phyloP scores from a whole-genome alignment of 2,888 invertebrate species.

The Papilio gigon region DNA sequence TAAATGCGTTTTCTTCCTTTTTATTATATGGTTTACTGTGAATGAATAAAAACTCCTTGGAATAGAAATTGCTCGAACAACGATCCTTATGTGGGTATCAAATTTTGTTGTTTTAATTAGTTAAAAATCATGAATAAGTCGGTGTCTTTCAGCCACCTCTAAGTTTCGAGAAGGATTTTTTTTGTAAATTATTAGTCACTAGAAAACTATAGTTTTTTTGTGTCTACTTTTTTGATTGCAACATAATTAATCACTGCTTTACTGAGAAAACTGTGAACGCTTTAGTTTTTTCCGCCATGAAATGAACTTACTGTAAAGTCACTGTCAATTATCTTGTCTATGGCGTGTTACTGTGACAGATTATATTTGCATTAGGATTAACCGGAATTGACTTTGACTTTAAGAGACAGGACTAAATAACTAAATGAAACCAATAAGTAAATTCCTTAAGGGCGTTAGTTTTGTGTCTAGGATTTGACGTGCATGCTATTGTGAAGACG shows the following conservation, averaged over 20 bases:
- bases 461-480: not conserved
- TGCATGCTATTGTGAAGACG: too few species aligned
- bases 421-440: not conserved
- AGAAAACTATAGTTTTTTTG: not conserved
- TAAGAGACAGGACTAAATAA: not conserved
- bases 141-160: not conserved
- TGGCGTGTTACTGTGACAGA: slow-evolving; percentile 21
- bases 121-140: not conserved
- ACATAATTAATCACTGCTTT: slow-evolving; percentile 29
- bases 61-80: too few species aligned
- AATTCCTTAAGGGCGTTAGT: not conserved
- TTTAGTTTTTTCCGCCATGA: slow-evolving; percentile 24
- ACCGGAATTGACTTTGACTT: slow-evolving; percentile 9
- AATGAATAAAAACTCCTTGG: too few species aligned
- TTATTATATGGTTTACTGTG: too few species aligned
- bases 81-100: too few species aligned
- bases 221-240: slow-evolving; percentile 26
- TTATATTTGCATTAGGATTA: slow-evolving; percentile 27
- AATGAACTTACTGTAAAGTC: slow-evolving; percentile 28
- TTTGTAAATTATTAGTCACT: not conserved
- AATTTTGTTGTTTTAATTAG: too few species aligned
- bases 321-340: slow-evolving; percentile 38
- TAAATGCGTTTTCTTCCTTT: too few species aligned
- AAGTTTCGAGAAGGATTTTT: slow-evolving; percentile 1
- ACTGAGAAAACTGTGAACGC: slow-evolving; percentile 22